Evolutionary conservation across 2,113 vertebrate genomes (phyloP), one percentile per base, ranked within the genome.

Genomic region (Sterna hirundo): DNA sequence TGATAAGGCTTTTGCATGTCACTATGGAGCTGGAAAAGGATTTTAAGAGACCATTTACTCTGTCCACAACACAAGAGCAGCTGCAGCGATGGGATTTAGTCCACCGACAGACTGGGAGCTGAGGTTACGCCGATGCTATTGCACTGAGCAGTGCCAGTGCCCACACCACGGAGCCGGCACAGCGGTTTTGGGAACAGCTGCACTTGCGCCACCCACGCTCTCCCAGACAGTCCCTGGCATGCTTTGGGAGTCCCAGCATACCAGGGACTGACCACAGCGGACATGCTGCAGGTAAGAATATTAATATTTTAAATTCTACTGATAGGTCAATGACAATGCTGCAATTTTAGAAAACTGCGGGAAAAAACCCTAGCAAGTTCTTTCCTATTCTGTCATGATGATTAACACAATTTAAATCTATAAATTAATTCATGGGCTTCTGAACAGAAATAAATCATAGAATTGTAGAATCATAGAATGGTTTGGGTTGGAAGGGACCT

Each of bases 161-260:
- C 44, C 26, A 18, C 26, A 52, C 21, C 47, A 66, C 1, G 0
- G 36, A 82, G 52, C 42, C 74, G 60, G 40, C 62, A 71, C 22
- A 32, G 49, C 25, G 17, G 8, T 34, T 83, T 52, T 0, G 2
- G 76, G 29, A 72, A 38, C 0, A 0, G 7, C 23, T 46, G 25
- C 5, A 14, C 52, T 54, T 69, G 13, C 0, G 0, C 72, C 84
- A 93, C 54, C 34, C 4, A 1, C 16, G 5, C 23, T 40, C 23
- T 57, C 36, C 23, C 29, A 52, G 64, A 55, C 5, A 77, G 51
- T 21, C 81, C 9, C 81, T 94, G 87, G 60, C 36, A 78, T 0
- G 0, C 5, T 23, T 18, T 78, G 30, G 46, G 55, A 89, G 36
- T 7, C 40, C 30, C 55, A 74, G 40, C 29, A 15, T 3, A 2